Base-by-base conservation (phyloP, 2,888 invertebrate species). In the Drosophila cognata region DNA sequence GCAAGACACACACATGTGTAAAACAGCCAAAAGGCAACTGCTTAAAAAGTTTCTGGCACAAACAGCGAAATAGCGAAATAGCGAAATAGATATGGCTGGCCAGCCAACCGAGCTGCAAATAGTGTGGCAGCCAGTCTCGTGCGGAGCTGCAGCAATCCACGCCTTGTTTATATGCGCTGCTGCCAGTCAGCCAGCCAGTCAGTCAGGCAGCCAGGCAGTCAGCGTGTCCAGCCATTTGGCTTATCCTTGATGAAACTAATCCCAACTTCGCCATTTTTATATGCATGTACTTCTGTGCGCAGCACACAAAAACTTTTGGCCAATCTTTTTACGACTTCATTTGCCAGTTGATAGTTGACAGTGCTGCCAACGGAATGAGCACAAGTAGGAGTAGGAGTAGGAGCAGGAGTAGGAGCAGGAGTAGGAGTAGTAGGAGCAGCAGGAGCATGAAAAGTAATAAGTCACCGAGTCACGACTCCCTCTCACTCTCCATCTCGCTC, bases 281-380 rank as follows among this genome's bases (percentile, higher is more conserved):
- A 87, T 89, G 84, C 82, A 77, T 81, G 84, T 89, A 79, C 80
- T 90, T 78, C 58, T 78, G 70, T 80, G 90, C 81, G 71, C 79
- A 82, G 82, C 88, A 77, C 90, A 90, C 85, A 91, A 84, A 89
- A 89, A 84, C 74, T 91, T 90, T 90, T 84, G 81, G 77, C 82
- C 89, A 91, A 91, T 85, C 84, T 90, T 90, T 90, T 90, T 91
- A 90, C 89, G 91, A 91, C 91, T 91, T 87, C 71, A 91, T 90
- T 91, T 88, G 81, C 66, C 77, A 82, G 74, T 77, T 67, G 77
- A 61, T 58, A 68, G 57, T 69, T 58, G 69, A 64, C 57, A 70
- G 57, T 33, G 57, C 64, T 48, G 41, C 50, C 13, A 28, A n/a
- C 13, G 41, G 52, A 18, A 46, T n/a, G 28, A 35, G 50, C 28